A percentile compares a stretch with the other conserved stretches of the same genome.
phyloP scores from a whole-genome alignment of 2,113 vertebrate genomes.

The Xiphophorus hellerii region DNA sequence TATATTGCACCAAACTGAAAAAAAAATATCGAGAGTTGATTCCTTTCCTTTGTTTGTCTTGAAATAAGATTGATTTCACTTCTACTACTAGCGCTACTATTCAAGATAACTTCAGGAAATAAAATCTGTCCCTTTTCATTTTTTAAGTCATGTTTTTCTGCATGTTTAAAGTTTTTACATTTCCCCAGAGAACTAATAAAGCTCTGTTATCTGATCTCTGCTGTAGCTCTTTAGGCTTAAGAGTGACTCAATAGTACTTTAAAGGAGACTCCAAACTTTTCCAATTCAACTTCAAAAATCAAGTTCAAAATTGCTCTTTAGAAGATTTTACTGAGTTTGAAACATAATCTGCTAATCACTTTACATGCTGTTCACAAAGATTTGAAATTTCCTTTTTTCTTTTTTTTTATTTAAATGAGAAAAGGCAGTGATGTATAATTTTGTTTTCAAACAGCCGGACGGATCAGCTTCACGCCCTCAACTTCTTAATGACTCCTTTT shows the following conservation, averaged over 20 bases:
- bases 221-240: background rate
- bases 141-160: background rate
- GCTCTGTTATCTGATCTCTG: background rate
- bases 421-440: background rate
- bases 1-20: background rate
- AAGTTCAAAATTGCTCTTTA: background rate
- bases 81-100: too few species aligned
- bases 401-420: background rate
- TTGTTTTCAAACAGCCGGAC: background rate
- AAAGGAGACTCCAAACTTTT: background rate
- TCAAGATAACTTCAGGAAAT: background rate
- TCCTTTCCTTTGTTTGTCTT: too few species aligned
- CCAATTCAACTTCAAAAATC: background rate
- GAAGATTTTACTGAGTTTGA: background rate
- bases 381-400: too few species aligned
- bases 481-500: slow-evolving; percentile 12
- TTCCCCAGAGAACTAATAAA: background rate
- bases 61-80: too few species aligned
- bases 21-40: background rate
- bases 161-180: background rate
- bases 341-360: background rate
- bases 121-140: background rate
- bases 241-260: background rate
- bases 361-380: too few species aligned
- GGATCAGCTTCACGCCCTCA: slow-evolving; percentile 10